Evolutionary conservation across 2,888 invertebrate species (phyloP).

Genomic region (Deilephila elpenor): DNA sequence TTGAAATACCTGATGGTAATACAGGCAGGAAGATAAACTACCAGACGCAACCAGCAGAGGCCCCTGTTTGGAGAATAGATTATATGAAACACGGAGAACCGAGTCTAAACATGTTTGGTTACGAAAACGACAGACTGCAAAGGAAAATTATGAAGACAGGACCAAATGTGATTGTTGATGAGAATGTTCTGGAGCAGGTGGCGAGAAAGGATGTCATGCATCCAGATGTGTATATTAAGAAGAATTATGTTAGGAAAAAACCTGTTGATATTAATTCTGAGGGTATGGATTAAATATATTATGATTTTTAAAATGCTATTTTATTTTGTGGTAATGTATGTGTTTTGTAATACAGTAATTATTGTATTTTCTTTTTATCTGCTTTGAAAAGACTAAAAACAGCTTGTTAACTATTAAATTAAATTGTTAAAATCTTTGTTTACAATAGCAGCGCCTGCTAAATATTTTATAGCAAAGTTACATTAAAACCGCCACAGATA

Average conservation of each 20-base stretch:
- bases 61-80: conserved; percentile 74
- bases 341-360: too few species aligned
- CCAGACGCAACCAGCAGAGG: conserved; percentile 41
- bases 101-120: conserved; percentile 57
- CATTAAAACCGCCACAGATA: too few species aligned
- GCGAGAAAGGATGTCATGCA: conserved; percentile 66
- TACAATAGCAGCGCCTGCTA: too few species aligned
- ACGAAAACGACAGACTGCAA: conserved; percentile 54
- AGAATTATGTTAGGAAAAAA: conserved; percentile 59
- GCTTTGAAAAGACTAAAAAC: too few species aligned
- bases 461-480: too few species aligned
- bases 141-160: conserved; percentile 63
- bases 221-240: conserved; percentile 74
- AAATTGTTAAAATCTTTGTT: too few species aligned
- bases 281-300: conserved; percentile 43
- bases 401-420: too few species aligned
- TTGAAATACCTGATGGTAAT: conserved; percentile 60
- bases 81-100: conserved; percentile 76
- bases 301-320: neutral
- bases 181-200: conserved; percentile 51
- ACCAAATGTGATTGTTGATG: conserved; percentile 56
- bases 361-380: too few species aligned
- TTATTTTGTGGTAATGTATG: neutral
- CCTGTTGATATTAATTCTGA: conserved; percentile 51
- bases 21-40: conserved; percentile 39